phyloP scores from a whole-genome alignment of 2,888 invertebrate genomes.

The Eretmocerus hayati region DNA sequence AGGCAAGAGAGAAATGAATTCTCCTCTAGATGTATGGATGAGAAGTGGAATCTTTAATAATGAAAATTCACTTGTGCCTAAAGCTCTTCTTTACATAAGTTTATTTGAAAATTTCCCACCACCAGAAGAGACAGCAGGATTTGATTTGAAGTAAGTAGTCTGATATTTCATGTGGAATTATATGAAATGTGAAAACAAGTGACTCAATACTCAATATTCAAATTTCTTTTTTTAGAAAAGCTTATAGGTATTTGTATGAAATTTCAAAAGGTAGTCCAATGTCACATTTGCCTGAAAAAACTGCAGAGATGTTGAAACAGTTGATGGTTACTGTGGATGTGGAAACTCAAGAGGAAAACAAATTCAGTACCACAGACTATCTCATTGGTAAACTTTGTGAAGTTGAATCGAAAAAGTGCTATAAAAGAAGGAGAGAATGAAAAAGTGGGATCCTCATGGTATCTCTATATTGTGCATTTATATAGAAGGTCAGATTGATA shows the following conservation, averaged over 20 bases:
- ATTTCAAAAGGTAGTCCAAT: constrained; percentile 25
- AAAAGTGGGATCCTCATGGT: no score
- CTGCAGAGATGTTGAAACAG: constrained; percentile 15
- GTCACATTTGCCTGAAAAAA: constrained; percentile 24
- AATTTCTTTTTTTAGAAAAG: constrained; percentile 26
- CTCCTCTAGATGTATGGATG: constrained; percentile 31
- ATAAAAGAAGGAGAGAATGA: constrained; percentile 7
- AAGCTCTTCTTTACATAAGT: constrained; percentile 35
- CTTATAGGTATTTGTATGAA: constrained; percentile 36
- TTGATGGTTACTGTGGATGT: constrained; percentile 25
- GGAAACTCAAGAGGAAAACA: constrained; percentile 26
- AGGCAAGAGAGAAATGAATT: constrained; percentile 11
- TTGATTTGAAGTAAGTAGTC: constrained; percentile 28
- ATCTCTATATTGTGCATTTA: no score
- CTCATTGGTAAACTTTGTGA: constrained; percentile 17
- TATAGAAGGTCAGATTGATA: no score
- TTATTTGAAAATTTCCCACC: constrained; percentile 36
- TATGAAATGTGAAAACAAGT: constrained; percentile 1
- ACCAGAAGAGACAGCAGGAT: constrained; percentile 29
- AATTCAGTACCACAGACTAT: constrained; percentile 18
- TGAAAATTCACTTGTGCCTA: constrained; percentile 28
- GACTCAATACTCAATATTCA: neutral
- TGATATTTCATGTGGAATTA: constrained; percentile 1
- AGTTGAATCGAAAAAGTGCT: constrained; percentile 10
- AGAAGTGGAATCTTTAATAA: constrained; percentile 28